Evolutionary conservation across 2,113 vertebrate species (phyloP).

Genomic region (Cromileptes altivelis): DNA sequence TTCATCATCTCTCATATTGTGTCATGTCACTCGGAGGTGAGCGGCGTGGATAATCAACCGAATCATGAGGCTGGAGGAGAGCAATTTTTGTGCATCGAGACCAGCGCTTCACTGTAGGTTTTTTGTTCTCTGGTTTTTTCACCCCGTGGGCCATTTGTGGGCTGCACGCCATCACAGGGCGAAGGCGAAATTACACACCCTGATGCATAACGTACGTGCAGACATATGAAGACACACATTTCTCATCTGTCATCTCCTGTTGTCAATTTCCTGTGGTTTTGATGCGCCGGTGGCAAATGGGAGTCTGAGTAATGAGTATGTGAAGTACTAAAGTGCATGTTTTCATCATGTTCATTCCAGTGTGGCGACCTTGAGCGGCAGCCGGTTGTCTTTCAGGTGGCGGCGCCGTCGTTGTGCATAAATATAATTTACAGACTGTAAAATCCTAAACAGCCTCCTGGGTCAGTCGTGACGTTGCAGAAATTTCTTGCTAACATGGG

Average conservation of each 20-base stretch:
- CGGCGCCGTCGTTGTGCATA: neutral
- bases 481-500: conserved; percentile 17
- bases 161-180: conserved; percentile 5
- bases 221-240: conserved; percentile 11
- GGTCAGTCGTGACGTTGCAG: conserved; percentile 8
- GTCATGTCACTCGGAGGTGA: conserved; percentile 54
- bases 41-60: conserved; percentile 53
- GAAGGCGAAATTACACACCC: conserved; percentile 40
- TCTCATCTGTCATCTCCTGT: conserved; percentile 26
- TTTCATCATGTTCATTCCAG: conserved; percentile 1
- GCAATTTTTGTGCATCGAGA: conserved; percentile 3
- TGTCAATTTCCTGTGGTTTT: conserved; percentile 49
- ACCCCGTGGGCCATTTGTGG: conserved; percentile 35
- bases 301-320: conserved; percentile 47
- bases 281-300: conserved; percentile 19
- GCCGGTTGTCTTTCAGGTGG: conserved; percentile 6
- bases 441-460: conserved; percentile 1
- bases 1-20: conserved; percentile 53
- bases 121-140: conserved; percentile 23
- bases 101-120: neutral
- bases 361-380: neutral
- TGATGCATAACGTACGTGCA: conserved; percentile 9
- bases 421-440: conserved; percentile 27
- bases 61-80: conserved; percentile 49
- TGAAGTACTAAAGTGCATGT: conserved; percentile 23